A percentile compares a stretch with the other conserved stretches of the same genome.
Evolutionary conservation across 2,888 invertebrate genomes (phyloP).

Genomic region (Drosophila hamatofila): DNA sequence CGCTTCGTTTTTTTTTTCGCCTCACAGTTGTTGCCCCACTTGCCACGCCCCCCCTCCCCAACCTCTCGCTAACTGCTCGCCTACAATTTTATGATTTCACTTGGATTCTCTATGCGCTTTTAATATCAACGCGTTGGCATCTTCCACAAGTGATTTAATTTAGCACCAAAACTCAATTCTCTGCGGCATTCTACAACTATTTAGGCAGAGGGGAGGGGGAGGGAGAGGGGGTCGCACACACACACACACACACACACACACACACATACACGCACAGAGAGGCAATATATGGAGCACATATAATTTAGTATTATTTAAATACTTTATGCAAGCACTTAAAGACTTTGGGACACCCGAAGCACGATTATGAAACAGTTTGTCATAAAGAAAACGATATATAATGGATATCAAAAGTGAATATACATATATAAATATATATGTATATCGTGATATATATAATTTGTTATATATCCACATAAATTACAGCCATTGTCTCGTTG

Average conservation of each 20-base stretch:
- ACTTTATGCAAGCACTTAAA: constrained; percentile 29
- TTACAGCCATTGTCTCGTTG: constrained; percentile 19
- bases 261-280: constrained; percentile 1
- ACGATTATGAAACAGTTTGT: constrained; percentile 32
- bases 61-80: not conserved
- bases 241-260: constrained; percentile 12
- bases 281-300: constrained; percentile 10
- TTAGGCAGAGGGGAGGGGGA: not conserved
- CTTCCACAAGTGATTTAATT: constrained; percentile 75
- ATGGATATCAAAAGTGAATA: constrained; percentile 5
- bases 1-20: constrained; percentile 33
- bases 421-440: constrained; percentile 1
- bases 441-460: not conserved
- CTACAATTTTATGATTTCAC: constrained; percentile 59
- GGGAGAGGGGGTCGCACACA: constrained; percentile 15
- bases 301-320: constrained; percentile 50
- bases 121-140: constrained; percentile 72
- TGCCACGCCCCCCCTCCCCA: not conserved
- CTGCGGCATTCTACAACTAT: constrained; percentile 39
- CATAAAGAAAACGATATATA: constrained; percentile 10
- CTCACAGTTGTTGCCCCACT: constrained; percentile 7
- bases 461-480: not conserved
- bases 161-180: constrained; percentile 77
- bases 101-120: constrained; percentile 74
- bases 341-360: not conserved